A percentile compares a stretch with the other conserved stretches of the same genome.
phyloP scores from a whole-genome alignment of 2,113 vertebrate genomes.

The Actenoides lindsayi region DNA sequence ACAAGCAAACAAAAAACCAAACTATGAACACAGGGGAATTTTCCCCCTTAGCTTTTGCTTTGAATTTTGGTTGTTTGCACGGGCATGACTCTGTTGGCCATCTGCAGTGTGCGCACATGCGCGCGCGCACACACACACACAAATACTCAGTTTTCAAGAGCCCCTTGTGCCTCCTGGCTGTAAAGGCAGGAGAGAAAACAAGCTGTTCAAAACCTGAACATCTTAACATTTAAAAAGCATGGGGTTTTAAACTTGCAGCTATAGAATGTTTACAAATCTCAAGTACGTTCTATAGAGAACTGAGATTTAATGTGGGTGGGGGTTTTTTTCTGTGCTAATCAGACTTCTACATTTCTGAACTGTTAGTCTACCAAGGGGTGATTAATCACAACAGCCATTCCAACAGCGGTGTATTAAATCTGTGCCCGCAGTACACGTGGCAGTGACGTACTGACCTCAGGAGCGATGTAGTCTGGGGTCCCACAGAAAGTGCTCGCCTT shows the following conservation, averaged over 20 bases:
- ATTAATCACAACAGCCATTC: neutral
- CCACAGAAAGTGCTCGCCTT: slow-evolving; percentile 96
- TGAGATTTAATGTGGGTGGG: neutral
- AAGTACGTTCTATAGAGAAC: neutral
- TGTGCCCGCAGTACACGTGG: neutral
- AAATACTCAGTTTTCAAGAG: neutral
- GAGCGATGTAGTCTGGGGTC: slow-evolving; percentile 97
- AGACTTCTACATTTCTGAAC: neutral
- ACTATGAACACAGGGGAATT: neutral
- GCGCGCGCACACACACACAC: no score
- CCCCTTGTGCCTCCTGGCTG: neutral
- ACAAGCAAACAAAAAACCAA: no score
- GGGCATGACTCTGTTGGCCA: neutral
- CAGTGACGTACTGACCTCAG: slow-evolving; percentile 71
- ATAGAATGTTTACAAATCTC: neutral
- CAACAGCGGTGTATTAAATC: neutral
- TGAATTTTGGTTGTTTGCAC: neutral
- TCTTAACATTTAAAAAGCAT: neutral
- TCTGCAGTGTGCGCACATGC: neutral
- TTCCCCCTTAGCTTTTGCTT: neutral
- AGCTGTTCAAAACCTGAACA: neutral
- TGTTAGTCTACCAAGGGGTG: neutral
- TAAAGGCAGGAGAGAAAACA: neutral
- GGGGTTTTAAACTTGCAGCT: neutral
- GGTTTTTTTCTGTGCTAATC: neutral